Evolutionary conservation across 2,888 invertebrate genomes (phyloP), one percentile per base, ranked within the genome.

Genomic region (Drosophila seclusa): DNA sequence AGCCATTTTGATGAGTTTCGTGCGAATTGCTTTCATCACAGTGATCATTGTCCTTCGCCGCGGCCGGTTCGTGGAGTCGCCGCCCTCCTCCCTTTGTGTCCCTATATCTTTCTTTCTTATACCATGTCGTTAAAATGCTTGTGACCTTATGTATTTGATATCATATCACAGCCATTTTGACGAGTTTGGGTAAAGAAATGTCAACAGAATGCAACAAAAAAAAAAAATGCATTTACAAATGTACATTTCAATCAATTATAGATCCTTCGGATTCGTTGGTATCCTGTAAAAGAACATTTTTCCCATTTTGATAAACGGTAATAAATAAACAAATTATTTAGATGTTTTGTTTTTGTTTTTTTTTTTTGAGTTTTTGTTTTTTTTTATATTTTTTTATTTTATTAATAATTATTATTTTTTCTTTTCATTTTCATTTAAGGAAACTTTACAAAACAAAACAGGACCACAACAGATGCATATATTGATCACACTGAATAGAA

Each of bases 101-200:
- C 16, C n/a, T 18, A 36, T 13, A 36, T 21, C 11, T 42, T 52
- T 48, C 73, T 91, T 91, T 91, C 91, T 92, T 91, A 89, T 90
- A 92, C 91, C 91, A 92, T 90, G 90, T 92, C 92, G 92, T 92
- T 86, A 92, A 92, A 92, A 91, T 91, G 91, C 74, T 91, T 92
- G 92, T 92, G 92, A 88, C 80, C 82, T 87, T 91, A 87, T 91
- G 91, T 91, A 70, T 68, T 69, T 68, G 78, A 74, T 84, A 82
- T 91, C 92, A 92, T 92, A 92, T 92, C 92, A 92, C 92, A 92
- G 92, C 92, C 92, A 92, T 92, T 92, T 92, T 93, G 93, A 93
- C 93, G 93, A 93, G 93, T 93, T 93, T 91, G 92, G 91, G 91
- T 89, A 89, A 88, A 92, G 92, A 92, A 91, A 89, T 83, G 75